Conservation (phyloP, 2,113 vertebrate species). For the Columba livia region DNA sequence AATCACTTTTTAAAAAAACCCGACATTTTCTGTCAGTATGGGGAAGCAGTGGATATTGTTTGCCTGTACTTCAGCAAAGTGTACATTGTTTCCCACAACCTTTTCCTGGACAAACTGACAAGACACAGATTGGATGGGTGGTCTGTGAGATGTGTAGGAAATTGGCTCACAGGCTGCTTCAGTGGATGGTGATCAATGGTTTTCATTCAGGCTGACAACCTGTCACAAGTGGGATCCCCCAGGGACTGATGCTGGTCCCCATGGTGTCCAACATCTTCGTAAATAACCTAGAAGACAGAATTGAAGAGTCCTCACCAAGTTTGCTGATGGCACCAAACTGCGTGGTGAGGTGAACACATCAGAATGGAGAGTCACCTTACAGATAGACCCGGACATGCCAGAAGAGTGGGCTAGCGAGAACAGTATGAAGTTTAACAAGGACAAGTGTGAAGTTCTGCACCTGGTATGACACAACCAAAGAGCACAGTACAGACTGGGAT, state of each 20-base stretch:
- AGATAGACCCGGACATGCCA: neutral
- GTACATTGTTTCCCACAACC: neutral
- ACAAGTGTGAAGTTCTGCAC: neutral
- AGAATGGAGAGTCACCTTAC: neutral
- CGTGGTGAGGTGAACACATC: no score
- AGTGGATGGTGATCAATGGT: neutral
- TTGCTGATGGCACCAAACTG: accelerated
- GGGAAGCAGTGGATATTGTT: neutral
- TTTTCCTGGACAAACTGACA: no score
- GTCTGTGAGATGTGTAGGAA: neutral
- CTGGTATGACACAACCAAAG: neutral
- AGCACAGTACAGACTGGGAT: neutral
- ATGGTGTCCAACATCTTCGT: neutral
- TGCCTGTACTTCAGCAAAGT: neutral
- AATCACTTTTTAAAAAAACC: neutral
- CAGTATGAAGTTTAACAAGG: neutral
- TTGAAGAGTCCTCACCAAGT: neutral
- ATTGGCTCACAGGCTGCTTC: neutral
- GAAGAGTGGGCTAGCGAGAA: neutral
- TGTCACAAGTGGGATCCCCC: neutral
- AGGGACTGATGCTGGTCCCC: no score
- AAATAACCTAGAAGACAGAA: neutral
- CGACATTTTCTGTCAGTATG: neutral
- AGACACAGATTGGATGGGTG: neutral
- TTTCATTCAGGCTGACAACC: neutral